Evolutionary conservation across 2,888 invertebrate species (phyloP).

Genomic region (Alitta virens): DNA sequence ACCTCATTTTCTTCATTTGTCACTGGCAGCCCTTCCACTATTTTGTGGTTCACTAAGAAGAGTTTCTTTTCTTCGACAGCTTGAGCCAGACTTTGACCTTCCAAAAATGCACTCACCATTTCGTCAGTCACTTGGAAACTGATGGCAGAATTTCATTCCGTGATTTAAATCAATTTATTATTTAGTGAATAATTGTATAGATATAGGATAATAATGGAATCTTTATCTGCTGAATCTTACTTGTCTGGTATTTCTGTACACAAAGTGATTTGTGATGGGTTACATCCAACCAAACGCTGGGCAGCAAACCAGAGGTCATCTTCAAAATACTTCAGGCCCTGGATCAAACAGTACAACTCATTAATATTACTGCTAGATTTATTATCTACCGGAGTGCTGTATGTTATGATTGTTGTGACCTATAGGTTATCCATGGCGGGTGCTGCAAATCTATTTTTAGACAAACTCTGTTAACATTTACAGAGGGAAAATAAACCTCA

Average conservation of each 20-base stretch:
- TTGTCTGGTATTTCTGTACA: conserved; percentile 58
- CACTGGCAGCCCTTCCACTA: conserved; percentile 35
- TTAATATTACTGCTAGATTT: too few species aligned
- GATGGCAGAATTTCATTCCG: conserved; percentile 4
- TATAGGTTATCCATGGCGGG: too few species aligned
- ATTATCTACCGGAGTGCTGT: too few species aligned
- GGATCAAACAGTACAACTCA: neutral
- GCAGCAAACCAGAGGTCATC: conserved; percentile 52
- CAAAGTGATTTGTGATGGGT: conserved; percentile 55
- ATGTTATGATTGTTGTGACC: too few species aligned
- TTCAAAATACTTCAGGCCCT: conserved; percentile 31
- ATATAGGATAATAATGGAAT: too few species aligned
- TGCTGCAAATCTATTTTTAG: too few species aligned
- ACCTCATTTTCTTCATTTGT: too few species aligned
- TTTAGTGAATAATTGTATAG: too few species aligned
- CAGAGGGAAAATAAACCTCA: too few species aligned
- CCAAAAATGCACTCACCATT: conserved; percentile 47
- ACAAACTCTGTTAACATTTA: too few species aligned
- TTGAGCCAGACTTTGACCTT: conserved; percentile 41
- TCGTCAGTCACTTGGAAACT: conserved; percentile 46
- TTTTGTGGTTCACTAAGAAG: conserved; percentile 52
- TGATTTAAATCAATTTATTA: too few species aligned
- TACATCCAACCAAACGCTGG: conserved; percentile 58
- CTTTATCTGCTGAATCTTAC: too few species aligned
- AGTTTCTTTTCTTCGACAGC: conserved; percentile 49